Base-by-base conservation (phyloP, 2,113 vertebrate genomes). In the Malurus elegans region DNA sequence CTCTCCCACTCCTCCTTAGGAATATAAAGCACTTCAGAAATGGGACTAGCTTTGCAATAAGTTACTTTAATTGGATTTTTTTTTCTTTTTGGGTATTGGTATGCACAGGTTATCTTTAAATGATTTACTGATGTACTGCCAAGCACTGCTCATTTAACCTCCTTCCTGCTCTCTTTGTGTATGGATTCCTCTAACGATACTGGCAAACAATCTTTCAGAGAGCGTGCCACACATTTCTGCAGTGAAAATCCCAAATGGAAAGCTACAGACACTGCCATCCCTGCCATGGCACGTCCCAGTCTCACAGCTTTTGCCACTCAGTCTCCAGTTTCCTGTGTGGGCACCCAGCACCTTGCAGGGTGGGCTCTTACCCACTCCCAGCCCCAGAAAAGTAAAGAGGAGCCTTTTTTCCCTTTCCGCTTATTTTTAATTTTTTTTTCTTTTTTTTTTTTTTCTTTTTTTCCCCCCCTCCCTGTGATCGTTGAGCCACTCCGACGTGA, bases 51-150 rank as follows among this genome's bases (percentile, higher is more conserved):
- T 94, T 89, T 81, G 91, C 76, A 92, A 91, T 78, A 89, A 90
- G 81, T 97, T 86, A 62, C 88, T 93, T 84, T 94, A 82, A 95
- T 90, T 96, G 74, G 95, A 90, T 86, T 92, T 90, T 95, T 88
- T 54, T 58, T 53, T 14, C 40, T 31, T 45, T 45, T 45, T 8
- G 5, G 38, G 24, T 80, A 76, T 93, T 81, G 80, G 92, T 94
- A 91, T 95, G 93, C 82, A 82, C 62, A 96, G 92, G 92, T 93
- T 93, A 91, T 95, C 93, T 53, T 62, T 62, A 84, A 82, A 78
- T 83, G 94, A 91, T 92, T 96, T 94, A 70, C 91, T 78, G 94
- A 86, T 79, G 86, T 88, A 84, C 72, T 95, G 86, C 57, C 93
- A 90, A 91, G 90, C 89, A 36, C 48, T 64, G 86, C 94, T 88